A percentile compares a stretch with the other conserved stretches of the same genome.
These are phyloP conservation scores for Bradynema listronoti DNA, from an alignment of 1,140 invertebrate genomes.

Conservation along the genomic window DNA sequence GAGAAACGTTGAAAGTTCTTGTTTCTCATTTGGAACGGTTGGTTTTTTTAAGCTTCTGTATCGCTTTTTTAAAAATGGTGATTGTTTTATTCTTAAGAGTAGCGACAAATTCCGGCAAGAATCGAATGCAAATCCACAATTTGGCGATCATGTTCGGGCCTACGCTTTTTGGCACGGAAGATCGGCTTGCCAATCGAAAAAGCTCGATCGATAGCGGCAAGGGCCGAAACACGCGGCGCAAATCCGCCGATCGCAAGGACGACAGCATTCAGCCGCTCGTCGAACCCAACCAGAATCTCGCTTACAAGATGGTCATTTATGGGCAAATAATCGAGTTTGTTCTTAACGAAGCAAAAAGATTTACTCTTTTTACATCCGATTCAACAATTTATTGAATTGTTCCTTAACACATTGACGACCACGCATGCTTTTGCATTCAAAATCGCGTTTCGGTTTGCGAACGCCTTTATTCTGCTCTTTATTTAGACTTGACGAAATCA, in stretches of 20 bases:
- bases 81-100: constrained; percentile 65
- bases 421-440: no score
- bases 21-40: constrained; percentile 74
- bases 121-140: constrained; percentile 85
- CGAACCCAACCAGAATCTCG: constrained; percentile 50
- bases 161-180: constrained; percentile 64
- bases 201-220: constrained; percentile 27
- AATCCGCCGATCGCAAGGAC: constrained; percentile 8
- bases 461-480: no score
- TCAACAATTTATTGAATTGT: no score
- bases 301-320: constrained; percentile 56
- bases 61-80: no score
- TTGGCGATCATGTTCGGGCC: constrained; percentile 86
- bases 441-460: no score
- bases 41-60: no score
- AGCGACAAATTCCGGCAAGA: constrained; percentile 71
- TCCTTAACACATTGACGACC: no score
- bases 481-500: no score
- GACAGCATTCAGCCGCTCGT: not conserved
- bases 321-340: constrained; percentile 56
- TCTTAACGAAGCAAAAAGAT: constrained; percentile 45
- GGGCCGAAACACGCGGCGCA: constrained; percentile 15
- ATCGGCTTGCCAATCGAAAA: constrained; percentile 21
- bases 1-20: constrained; percentile 69
- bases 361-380: constrained; percentile 31